Evolutionary conservation across 2,888 invertebrate species (phyloP).

Genomic region (Scaeva pyrastri): DNA sequence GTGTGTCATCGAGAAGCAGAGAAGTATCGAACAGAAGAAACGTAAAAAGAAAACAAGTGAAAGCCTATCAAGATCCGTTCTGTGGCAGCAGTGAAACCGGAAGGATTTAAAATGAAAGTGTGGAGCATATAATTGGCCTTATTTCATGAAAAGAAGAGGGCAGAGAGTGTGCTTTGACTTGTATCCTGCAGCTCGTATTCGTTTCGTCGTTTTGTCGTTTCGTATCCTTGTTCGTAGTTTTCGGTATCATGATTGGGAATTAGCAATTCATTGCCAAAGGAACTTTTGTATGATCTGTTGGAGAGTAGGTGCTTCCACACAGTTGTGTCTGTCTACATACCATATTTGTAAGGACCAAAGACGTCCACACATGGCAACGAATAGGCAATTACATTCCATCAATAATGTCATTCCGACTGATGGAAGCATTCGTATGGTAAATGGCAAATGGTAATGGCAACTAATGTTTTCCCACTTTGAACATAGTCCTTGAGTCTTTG

Average conservation of each 20-base stretch:
- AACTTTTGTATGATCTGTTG: conserved; percentile 34
- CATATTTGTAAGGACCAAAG: conserved; percentile 9
- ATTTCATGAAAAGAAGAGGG: conserved; percentile 44
- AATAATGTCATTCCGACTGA: conserved; percentile 35
- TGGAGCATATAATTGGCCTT: conserved; percentile 52
- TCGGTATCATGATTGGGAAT: conserved; percentile 46
- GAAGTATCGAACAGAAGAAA: background rate
- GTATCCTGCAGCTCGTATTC: background rate
- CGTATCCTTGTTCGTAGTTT: background rate
- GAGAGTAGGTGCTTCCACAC: conserved; percentile 40
- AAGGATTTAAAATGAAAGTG: conserved; percentile 51
- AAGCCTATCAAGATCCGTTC: conserved; percentile 21
- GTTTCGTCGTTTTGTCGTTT: too few species aligned
- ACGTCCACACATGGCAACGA: conserved; percentile 41
- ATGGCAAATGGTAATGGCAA: conserved; percentile 31
- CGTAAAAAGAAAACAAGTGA: background rate
- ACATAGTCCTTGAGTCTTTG: background rate
- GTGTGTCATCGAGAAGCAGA: background rate
- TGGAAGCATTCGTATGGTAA: conserved; percentile 34
- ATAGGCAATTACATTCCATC: conserved; percentile 48
- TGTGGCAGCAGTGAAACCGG: conserved; percentile 51
- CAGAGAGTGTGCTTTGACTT: background rate
- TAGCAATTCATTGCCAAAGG: conserved; percentile 46
- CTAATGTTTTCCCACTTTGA: conserved; percentile 29
- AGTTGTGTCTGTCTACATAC: conserved; percentile 2